These are phyloP conservation scores for Coelopa frigida DNA, from an alignment of 1,140 invertebrate species.

Conservation along the genomic window DNA sequence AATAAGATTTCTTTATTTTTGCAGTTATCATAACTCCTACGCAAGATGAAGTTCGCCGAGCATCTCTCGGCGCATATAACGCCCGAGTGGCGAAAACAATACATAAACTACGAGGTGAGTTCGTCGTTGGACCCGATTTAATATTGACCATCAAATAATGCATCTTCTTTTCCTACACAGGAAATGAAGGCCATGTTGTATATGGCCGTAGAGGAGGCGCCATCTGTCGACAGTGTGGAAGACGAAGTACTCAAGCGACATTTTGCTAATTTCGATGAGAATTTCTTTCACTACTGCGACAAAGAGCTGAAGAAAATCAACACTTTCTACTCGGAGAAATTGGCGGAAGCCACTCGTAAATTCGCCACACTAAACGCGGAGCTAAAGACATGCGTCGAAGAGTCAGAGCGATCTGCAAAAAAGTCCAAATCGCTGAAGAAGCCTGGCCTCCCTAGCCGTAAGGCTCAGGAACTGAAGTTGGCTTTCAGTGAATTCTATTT, in stretches of 20 bases:
- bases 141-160: background rate
- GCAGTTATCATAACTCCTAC: too few relatives aligned
- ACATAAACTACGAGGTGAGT: slow-evolving; percentile 93
- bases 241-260: slow-evolving; percentile 81
- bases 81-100: slow-evolving; percentile 98
- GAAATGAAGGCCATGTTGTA: slow-evolving; percentile 92
- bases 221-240: slow-evolving; percentile 78
- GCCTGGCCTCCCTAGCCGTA: slow-evolving; percentile 59
- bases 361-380: slow-evolving; percentile 87
- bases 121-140: background rate
- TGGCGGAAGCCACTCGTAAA: slow-evolving; percentile 93
- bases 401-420: slow-evolving; percentile 51
- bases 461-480: slow-evolving; percentile 81
- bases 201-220: slow-evolving; percentile 78
- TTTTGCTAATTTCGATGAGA: slow-evolving; percentile 93
- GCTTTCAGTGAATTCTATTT: slow-evolving; percentile 99
- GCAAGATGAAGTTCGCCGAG: slow-evolving; percentile 92
- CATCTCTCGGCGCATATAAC: slow-evolving; percentile 94
- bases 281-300: slow-evolving; percentile 92
- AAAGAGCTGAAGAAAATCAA: slow-evolving; percentile 95
- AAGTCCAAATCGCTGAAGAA: slow-evolving; percentile 51
- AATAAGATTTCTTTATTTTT: too few relatives aligned
- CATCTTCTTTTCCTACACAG: slow-evolving; percentile 46
- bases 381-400: slow-evolving; percentile 66
- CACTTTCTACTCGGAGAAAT: slow-evolving; percentile 96